phyloP scores from a whole-genome alignment of 2,113 vertebrate genomes.

The Pygathrix nemaeus region DNA sequence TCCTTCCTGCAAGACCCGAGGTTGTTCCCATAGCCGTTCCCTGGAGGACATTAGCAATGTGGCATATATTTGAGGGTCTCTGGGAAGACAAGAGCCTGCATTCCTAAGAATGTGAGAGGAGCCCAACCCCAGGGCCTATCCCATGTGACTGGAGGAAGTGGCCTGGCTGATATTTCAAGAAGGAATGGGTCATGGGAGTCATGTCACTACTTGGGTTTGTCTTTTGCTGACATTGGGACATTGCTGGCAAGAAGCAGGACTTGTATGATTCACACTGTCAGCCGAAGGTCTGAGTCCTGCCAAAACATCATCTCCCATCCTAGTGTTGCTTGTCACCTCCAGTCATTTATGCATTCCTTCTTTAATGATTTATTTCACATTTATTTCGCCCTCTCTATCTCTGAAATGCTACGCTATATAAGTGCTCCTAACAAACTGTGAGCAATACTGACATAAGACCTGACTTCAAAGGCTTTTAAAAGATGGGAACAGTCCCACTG shows the following conservation, averaged over 20 bases:
- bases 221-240: not conserved
- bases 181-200: not conserved
- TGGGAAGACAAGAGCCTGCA: conserved; percentile 74
- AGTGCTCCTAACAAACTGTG: rapidly evolving
- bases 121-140: conserved; percentile 44
- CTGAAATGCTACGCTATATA: not conserved
- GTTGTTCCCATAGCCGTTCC: conserved; percentile 78
- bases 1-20: conserved; percentile 66
- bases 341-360: rapidly evolving
- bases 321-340: not conserved
- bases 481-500: not conserved
- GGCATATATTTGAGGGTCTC: conserved; percentile 68
- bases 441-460: rapidly evolving
- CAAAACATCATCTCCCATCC: too few species aligned
- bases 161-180: conserved; percentile 53
- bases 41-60: conserved; percentile 64
- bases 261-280: not conserved
- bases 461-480: not conserved
- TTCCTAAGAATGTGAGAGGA: conserved; percentile 66
- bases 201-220: not conserved
- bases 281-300: not conserved
- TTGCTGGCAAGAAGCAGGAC: not conserved
- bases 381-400: rapidly evolving
- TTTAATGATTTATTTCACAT: too few species aligned
- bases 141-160: not conserved